A percentile compares a stretch with the other conserved stretches of the same genome.
These are phyloP conservation scores for Antheraea assamensis DNA, from an alignment of 2,888 invertebrate genomes.

Conservation along the genomic window DNA sequence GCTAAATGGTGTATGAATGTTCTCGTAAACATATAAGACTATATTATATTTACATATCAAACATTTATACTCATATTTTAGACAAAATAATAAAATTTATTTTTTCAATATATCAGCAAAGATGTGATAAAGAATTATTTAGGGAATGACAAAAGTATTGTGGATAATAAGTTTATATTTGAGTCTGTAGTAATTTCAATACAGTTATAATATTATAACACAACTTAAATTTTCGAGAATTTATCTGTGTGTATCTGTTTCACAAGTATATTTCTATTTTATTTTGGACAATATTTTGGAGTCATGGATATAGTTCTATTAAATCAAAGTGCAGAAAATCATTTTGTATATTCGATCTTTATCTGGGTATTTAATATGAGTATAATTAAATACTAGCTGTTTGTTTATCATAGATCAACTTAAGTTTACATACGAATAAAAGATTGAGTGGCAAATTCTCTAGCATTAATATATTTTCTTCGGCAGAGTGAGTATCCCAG, in stretches of 20 bases:
- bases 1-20: constrained; percentile 59
- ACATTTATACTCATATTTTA: background rate
- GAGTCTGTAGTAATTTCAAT: background rate
- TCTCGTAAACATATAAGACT: constrained; percentile 17
- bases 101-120: background rate
- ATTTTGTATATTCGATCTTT: background rate
- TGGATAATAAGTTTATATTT: background rate
- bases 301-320: background rate
- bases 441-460: background rate
- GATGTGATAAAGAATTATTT: too few species aligned
- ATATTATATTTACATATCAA: constrained; percentile 31
- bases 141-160: too few species aligned
- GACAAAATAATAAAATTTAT: background rate
- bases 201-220: background rate
- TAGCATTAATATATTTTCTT: background rate
- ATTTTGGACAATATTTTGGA: background rate
- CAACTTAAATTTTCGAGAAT: background rate
- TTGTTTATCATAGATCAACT: background rate
- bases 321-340: background rate
- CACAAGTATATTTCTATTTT: background rate
- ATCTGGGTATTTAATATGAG: background rate
- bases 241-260: background rate
- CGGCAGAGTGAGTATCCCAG: background rate
- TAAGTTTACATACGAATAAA: background rate
- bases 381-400: background rate